phyloP scores from a whole-genome alignment of 2,888 invertebrate species.

The Apodemia hepburni region DNA sequence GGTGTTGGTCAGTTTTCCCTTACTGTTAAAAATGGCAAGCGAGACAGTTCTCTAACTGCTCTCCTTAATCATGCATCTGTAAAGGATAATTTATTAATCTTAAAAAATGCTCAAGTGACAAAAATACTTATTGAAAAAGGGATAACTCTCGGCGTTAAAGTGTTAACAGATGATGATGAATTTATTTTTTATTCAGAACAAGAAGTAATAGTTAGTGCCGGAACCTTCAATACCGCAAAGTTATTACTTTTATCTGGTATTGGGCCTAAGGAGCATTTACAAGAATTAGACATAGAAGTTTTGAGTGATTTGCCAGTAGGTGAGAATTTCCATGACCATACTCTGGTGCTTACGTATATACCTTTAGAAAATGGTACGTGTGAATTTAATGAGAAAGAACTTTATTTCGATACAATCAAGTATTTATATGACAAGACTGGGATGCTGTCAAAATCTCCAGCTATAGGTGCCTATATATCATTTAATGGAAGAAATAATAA shows the following conservation, averaged over 20 bases:
- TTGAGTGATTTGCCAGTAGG: slow-evolving; percentile 56
- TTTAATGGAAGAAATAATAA: slow-evolving; percentile 35
- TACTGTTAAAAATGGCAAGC: slow-evolving; percentile 49
- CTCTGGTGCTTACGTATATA: slow-evolving; percentile 52
- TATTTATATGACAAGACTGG: slow-evolving; percentile 55
- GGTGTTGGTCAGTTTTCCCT: slow-evolving; percentile 63
- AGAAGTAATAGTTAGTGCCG: slow-evolving; percentile 59
- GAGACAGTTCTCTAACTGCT: slow-evolving; percentile 53
- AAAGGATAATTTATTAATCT: slow-evolving; percentile 44
- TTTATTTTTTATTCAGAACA: slow-evolving; percentile 43
- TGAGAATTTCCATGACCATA: slow-evolving; percentile 58
- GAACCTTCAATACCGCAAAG: slow-evolving; percentile 61
- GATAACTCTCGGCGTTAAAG: slow-evolving; percentile 47
- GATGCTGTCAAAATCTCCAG: slow-evolving; percentile 42
- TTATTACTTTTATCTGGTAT: slow-evolving; percentile 58
- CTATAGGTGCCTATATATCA: slow-evolving; percentile 50
- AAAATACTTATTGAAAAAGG: slow-evolving; percentile 48
- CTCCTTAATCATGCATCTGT: slow-evolving; percentile 43
- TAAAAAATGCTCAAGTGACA: slow-evolving; percentile 48
- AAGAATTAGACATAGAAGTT: slow-evolving; percentile 42
- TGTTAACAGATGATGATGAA: slow-evolving; percentile 35
- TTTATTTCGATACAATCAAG: slow-evolving; percentile 46
- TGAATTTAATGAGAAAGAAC: slow-evolving; percentile 29
- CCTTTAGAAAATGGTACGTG: slow-evolving; percentile 54
- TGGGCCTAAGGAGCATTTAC: slow-evolving; percentile 49